Evolutionary conservation across 2,113 vertebrate species (phyloP), one percentile per base, ranked within the genome.

Genomic region (Prochilodus magdalenae): DNA sequence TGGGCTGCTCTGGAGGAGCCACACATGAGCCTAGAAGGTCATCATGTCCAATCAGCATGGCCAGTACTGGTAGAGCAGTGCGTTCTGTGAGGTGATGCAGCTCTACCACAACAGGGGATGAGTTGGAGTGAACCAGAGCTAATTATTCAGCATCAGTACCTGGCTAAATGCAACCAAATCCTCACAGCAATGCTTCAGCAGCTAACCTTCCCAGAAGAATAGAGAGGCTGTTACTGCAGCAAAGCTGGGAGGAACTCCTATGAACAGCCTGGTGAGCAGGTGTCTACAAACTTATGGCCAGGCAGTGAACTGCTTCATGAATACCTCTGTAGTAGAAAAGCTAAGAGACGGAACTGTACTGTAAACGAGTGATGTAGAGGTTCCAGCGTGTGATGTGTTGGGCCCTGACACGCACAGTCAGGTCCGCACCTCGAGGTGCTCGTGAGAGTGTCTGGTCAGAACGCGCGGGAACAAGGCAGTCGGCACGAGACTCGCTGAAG

Each of bases 401-500:
- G 27, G 12, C 29, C 62, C 27, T 65, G 29, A 65, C 18, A 29
- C 15, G 16, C 62, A 29, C 62, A 7, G 26, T 16, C 62, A 30
- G 16, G 27, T 30, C 26, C 62, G 14, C 62, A 29, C 62, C 15
- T 15, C 14, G 33, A 20, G 65, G 63, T 55, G 53, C 20, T 20
- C 20, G 53, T 55, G 53, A 22, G 29, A 4, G 63, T 66, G 63
- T 18, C 62, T 66, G 27, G 4, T 20, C 27, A 11, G 62, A 70
- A 70, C 60, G 72, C 49, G 27, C 72, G 30, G 47, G 77, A 62
- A 49, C 44, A 62, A 59, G 36, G 30, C 51, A n/a, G 27, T 36
- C 29, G 29, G 83, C 36, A 73, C 82, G 66, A 76, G 77, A 53
- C 77, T 20, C 76, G 24, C 33, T 53, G 13, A 65, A 73, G 20